Evolutionary conservation across 2,113 vertebrate species (phyloP).

Genomic region (Jacana jacana): DNA sequence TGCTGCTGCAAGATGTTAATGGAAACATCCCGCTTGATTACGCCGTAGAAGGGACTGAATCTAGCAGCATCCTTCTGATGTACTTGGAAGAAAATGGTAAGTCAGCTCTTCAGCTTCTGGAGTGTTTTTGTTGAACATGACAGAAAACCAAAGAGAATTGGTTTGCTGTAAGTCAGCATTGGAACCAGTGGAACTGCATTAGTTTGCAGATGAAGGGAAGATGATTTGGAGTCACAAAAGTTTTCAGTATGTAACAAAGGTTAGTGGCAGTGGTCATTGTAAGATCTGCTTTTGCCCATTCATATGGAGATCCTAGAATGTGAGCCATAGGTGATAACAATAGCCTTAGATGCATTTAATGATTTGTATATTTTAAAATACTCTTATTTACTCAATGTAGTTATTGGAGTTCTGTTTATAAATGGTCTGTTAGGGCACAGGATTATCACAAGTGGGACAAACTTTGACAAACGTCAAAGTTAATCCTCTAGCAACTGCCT

Average conservation of each 20-base stretch:
- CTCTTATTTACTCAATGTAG: too few species aligned
- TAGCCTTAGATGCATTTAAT: too few species aligned
- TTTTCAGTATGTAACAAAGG: not conserved
- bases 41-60: slow-evolving; percentile 87
- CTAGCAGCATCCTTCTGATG: slow-evolving; percentile 83
- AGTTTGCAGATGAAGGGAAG: not conserved
- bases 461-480: too few species aligned
- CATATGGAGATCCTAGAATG: not conserved
- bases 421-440: too few species aligned
- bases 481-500: too few species aligned
- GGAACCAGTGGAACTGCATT: not conserved
- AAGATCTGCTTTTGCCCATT: not conserved
- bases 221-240: not conserved
- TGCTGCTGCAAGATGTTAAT: slow-evolving; percentile 90
- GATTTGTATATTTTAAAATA: too few species aligned
- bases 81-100: slow-evolving; percentile 93
- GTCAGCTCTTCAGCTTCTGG: not conserved
- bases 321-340: too few species aligned
- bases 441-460: too few species aligned
- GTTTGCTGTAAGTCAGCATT: not conserved
- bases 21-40: slow-evolving; percentile 91
- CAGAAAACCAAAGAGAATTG: not conserved
- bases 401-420: too few species aligned
- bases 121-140: not conserved
- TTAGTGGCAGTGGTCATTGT: not conserved